Evolutionary conservation across 2,888 invertebrate species (phyloP).

Genomic region (Bursaphelenchus okinawaensis): DNA sequence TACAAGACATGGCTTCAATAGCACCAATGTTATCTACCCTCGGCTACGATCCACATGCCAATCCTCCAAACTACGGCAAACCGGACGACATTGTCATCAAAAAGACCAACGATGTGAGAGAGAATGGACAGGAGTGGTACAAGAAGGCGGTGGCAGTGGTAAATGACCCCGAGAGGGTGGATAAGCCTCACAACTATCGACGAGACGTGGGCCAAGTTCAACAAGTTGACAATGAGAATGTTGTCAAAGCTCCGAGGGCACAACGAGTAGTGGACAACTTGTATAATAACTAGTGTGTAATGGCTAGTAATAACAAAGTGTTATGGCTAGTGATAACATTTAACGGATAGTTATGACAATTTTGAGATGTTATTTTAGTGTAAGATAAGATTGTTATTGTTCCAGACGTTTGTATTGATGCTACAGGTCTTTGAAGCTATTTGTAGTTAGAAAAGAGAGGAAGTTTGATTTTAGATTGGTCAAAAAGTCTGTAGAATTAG

Average conservation of each 20-base stretch:
- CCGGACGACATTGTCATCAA: slow-evolving; percentile 51
- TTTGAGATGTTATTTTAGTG: no score
- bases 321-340: no score
- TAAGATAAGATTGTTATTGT: no score
- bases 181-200: slow-evolving; percentile 29
- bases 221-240: no score
- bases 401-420: no score
- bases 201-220: neutral
- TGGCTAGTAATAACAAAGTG: no score
- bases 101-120: slow-evolving; percentile 50
- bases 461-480: no score
- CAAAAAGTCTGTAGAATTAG: no score
- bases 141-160: slow-evolving; percentile 47
- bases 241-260: neutral
- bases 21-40: slow-evolving; percentile 56
- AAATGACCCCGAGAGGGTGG: slow-evolving; percentile 44
- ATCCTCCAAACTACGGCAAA: slow-evolving; percentile 79
- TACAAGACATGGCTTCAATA: slow-evolving; percentile 64
- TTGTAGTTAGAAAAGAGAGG: no score
- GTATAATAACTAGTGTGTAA: neutral
- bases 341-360: no score
- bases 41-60: slow-evolving; percentile 88
- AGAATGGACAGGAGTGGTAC: slow-evolving; percentile 52
- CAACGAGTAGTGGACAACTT: neutral
- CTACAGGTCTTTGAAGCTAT: no score